Percentiles rank a stretch among this genome's conserved stretches.
Conservation (phyloP, 2,888 invertebrate species). For the Drosophila tanythrix region DNA sequence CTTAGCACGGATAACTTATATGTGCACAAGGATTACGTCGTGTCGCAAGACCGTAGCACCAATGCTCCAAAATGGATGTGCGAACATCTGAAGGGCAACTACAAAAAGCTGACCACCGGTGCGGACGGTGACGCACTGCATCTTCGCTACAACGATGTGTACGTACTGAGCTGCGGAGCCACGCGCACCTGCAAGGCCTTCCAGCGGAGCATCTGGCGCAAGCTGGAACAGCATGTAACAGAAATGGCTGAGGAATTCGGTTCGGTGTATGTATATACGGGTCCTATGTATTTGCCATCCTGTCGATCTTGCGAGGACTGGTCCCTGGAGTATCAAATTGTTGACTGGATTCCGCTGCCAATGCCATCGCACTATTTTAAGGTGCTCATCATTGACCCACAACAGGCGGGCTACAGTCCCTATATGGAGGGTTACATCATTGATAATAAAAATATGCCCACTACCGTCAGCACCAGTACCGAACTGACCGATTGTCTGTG, state of each 20-base stretch:
- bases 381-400: constrained; percentile 61
- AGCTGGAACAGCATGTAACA: constrained; percentile 49
- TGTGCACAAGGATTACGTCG: constrained; percentile 67
- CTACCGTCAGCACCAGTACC: not conserved
- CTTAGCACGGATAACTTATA: constrained; percentile 60
- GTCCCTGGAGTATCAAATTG: constrained; percentile 57
- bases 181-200: constrained; percentile 52
- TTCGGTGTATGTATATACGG: constrained; percentile 63
- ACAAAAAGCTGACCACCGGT: constrained; percentile 39
- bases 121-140: constrained; percentile 40
- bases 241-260: constrained; percentile 44
- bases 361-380: constrained; percentile 68
- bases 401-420: constrained; percentile 20
- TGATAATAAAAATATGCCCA: constrained; percentile 40
- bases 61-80: constrained; percentile 62
- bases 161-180: constrained; percentile 53
- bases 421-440: constrained; percentile 65
- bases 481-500: constrained; percentile 35
- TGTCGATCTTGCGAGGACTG: constrained; percentile 31
- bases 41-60: constrained; percentile 52
- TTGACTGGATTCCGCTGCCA: constrained; percentile 55
- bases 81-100: constrained; percentile 55
- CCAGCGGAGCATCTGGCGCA: constrained; percentile 45
- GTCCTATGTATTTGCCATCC: constrained; percentile 56
- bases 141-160: constrained; percentile 65